Percentiles rank a stretch among this genome's conserved stretches.
Evolutionary conservation across 2,797 vertebrate genomes (phyloP).

Genomic region (Petrocephalus sullivani): DNA sequence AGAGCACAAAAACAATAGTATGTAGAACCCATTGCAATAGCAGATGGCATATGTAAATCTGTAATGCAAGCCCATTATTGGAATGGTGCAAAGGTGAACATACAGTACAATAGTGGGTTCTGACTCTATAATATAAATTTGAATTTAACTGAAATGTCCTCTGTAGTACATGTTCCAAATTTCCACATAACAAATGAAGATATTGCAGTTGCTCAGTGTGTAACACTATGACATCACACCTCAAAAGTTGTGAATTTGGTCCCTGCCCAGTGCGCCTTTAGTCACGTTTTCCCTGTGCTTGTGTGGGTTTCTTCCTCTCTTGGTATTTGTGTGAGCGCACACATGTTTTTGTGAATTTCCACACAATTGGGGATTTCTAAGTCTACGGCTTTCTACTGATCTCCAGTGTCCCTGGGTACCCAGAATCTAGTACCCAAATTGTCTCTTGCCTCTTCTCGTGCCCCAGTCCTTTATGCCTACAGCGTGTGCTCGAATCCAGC

Average conservation of each 20-base stretch:
- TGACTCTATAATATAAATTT: background rate
- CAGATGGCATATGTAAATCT: background rate
- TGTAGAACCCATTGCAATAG: background rate
- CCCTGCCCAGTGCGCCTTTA: too few species aligned
- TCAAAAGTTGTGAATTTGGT: background rate
- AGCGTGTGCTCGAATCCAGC: background rate
- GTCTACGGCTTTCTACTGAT: too few species aligned
- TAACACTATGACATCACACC: background rate
- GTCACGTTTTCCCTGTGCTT: too few species aligned
- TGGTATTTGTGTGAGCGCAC: too few species aligned
- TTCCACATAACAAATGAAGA: background rate
- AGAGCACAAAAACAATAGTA: background rate
- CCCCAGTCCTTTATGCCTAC: background rate
- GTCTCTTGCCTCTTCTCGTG: background rate
- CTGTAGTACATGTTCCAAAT: background rate
- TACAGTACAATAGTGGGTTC: background rate
- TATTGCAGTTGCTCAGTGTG: background rate
- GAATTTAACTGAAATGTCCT: background rate
- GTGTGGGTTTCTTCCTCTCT: too few species aligned
- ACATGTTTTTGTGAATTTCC: too few species aligned
- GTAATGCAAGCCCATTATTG: background rate
- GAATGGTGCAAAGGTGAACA: background rate
- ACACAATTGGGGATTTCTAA: too few species aligned
- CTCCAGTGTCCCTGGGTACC: too few species aligned
- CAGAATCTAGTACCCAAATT: background rate